Evolutionary conservation across 2,888 invertebrate species (phyloP), one percentile per base, ranked within the genome.

Genomic region (Tachina grossa): DNA sequence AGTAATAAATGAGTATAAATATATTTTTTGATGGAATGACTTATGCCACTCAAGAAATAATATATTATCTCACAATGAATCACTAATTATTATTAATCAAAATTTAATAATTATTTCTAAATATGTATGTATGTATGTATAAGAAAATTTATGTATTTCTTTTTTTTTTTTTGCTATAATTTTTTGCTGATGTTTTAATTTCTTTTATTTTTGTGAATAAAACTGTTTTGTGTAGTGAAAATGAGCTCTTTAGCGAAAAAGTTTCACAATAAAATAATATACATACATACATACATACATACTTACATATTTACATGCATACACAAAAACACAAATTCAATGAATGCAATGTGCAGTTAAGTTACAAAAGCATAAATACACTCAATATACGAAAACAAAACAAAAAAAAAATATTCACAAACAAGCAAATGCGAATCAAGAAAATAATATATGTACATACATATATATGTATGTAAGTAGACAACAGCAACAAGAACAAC

Each of bases 331-430:
- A n/a, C 9, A 13, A 57, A 75, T 74, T 41, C 31, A 31, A 31
- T 31, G 68, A 74, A 74, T 74, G 68, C 72, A 78, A 86, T 75
- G 74, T 66, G 66, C 77, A 81, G 59, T 79, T 81, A 47, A 31
- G 61, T 69, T 68, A 55, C 49, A 79, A 81, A 51, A 49, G 43
- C 55, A 69, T 9, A 74, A 53, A 63, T 45, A 77, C 55, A 59
- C 39, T 14, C 16, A 55, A 57, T 14, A 72, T 31, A 69, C 39
- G 13, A 72, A 39, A n/a, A n/a, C n/a, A n/a, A n/a, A n/a, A n/a
- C n/a, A n/a, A n/a, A n/a, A n/a, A n/a, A n/a, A 19, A 59, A 14
- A 72, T 41, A 31, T 2, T 6, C 22, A 9, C 14, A 57, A 49
- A 51, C 63, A 45, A 59, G 53, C 65, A 19, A 72, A 61, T 61